phyloP scores from a whole-genome alignment of 2,888 invertebrate species.

The Acheta domesticus region DNA sequence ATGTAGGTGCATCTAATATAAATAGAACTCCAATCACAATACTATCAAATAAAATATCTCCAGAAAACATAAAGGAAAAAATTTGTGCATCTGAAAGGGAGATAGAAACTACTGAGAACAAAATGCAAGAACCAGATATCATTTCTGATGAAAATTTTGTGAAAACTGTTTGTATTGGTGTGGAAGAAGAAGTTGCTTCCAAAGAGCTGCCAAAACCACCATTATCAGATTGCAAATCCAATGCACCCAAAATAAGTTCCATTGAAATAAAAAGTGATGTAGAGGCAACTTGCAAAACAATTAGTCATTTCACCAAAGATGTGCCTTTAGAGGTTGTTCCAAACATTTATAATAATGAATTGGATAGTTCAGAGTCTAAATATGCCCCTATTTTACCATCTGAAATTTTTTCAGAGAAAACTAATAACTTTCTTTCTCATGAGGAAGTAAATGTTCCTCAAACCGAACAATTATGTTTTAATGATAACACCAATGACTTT shows the following conservation, averaged over 20 bases:
- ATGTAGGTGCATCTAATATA: too few species aligned
- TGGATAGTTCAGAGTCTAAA: neutral
- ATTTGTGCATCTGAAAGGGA: neutral
- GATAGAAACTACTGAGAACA: neutral
- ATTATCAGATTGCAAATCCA: too few species aligned
- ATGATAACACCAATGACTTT: neutral
- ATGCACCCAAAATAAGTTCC: neutral
- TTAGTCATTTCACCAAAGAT: neutral
- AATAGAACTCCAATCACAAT: too few species aligned
- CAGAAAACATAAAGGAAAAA: neutral
- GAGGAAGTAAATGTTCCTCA: too few species aligned
- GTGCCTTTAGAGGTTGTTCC: neutral
- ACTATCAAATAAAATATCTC: too few species aligned
- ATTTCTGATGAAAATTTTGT: neutral
- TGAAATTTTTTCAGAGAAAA: neutral
- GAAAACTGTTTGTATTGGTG: neutral
- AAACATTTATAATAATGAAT: neutral
- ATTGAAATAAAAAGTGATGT: neutral
- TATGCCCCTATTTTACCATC: neutral
- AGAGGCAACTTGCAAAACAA: neutral
- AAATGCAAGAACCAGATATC: neutral
- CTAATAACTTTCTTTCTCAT: too few species aligned
- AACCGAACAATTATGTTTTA: too few species aligned
- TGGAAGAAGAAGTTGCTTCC: too few species aligned
- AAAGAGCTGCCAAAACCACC: too few species aligned